Evolutionary conservation across 2,888 invertebrate species (phyloP), one percentile per base, ranked within the genome.

Genomic region (Drosophila recens): DNA sequence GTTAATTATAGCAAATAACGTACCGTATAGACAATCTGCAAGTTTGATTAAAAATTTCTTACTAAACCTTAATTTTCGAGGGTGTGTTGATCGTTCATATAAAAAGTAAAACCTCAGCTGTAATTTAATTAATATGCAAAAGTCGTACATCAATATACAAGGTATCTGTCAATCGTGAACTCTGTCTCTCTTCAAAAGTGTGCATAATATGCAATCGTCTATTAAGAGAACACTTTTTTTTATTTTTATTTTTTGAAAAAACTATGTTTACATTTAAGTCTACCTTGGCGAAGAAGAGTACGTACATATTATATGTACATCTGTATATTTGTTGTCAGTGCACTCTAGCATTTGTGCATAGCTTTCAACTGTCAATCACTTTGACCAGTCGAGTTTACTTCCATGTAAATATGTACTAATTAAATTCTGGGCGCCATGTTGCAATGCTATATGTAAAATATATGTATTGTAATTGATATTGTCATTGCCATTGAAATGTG

Each of bases 401-500:
- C 11, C 52, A 58, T 52, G 62, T 42, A 49, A 59, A 75, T 57
- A n/a, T n/a, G n/a, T n/a, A 56, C 54, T 69, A 80, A 83, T 83
- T 67, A 74, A 76, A 62, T 72, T 77, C 43, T 46, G 43, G 42
- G 49, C 48, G 40, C 23, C 43, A 49, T 68, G 66, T 45, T 63
- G 45, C 38, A 36, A 38, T 34, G 33, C 23, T 27, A 46, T 63
- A 36, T 68, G 40, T 65, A 59, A 45, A 17, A 34, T 42, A 20
- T 8, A 30, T 30, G 8, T 54, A 33, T 13, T 72, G 78, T 64
- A 77, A 82, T 81, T 77, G 77, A 59, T 67, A 67, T 67, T 83
- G 69, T 56, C 78, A 70, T 80, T 83, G 78, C 54, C 59, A 78
- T 82, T 80, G 78, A 82, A 65, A 68, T 72, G 67, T 80, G 81